Evolutionary conservation across 2,113 vertebrate species (phyloP), one percentile per base, ranked within the genome.

Genomic region (Meleagris gallopavo): DNA sequence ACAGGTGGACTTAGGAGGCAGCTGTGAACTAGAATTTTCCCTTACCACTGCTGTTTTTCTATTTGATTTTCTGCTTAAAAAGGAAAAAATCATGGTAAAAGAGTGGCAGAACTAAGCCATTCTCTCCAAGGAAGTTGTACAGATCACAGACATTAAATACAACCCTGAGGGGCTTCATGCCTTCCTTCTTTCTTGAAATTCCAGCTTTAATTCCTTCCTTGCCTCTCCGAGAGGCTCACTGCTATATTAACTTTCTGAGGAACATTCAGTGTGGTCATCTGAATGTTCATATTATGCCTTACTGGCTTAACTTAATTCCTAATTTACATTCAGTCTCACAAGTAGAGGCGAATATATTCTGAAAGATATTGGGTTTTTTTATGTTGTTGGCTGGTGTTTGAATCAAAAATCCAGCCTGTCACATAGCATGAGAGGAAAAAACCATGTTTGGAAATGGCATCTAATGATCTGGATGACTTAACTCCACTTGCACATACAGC

Each of bases 1-100:
- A 54, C 43, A 60, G 41, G n/a, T 46, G 36, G 67, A 27, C 11
- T 66, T 0, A 0, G 6, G 45, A 1, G 1, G 11, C 55, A 29
- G n/a, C 70, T 85, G 32, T 62, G 54, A 41, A 19, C 32, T n/a
- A n/a, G 74, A 48, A 24, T 16, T 65, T 65, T 48, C 27, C 34
- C 2, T 1, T 45, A 17, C 36, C 0, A 2, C 17, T 67, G 8
- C 40, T 80, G 17, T 6, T 79, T 83, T 66, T 40, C 61, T 64
- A 4, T 61, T 80, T 34, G 10, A 66, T 71, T 25, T 38, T 74
- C 46, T 38, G 61, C 32, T 80, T 62, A n/a, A 71, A 65, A 60
- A 45, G 13, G 13, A 18, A 36, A 41, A 75, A 74, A 2, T 10
- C 4, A 7, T 30, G 8, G 32, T 38, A 8, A 52, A 52, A 76